A percentile compares a stretch with the other conserved stretches of the same genome.
Evolutionary conservation across 2,888 invertebrate genomes (phyloP).

Genomic region (Sclerodermus sp.): DNA sequence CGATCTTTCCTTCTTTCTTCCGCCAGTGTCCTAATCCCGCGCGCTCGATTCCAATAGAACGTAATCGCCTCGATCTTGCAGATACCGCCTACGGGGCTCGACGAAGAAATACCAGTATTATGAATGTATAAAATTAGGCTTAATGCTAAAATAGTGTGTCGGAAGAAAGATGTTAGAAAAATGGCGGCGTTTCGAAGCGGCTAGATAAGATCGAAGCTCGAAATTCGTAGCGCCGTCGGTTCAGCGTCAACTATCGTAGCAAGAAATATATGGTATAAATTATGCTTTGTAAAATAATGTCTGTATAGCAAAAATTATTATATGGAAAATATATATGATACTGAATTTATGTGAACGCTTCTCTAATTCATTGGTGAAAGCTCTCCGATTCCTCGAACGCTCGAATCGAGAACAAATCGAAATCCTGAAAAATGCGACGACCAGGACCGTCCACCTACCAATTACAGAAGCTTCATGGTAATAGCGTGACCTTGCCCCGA

Average conservation of each 20-base stretch:
- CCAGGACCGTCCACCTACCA: too few species aligned
- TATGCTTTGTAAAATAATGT: slow-evolving; percentile 58
- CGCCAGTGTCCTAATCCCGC: too few species aligned
- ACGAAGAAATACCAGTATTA: slow-evolving; percentile 56
- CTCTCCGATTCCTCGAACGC: too few species aligned
- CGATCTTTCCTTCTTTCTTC: too few species aligned
- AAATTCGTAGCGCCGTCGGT: slow-evolving; percentile 30
- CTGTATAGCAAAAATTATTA: slow-evolving; percentile 58
- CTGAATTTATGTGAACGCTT: slow-evolving; percentile 48
- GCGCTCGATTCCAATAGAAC: too few species aligned
- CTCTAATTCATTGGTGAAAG: slow-evolving; percentile 4
- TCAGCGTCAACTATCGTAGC: slow-evolving; percentile 42
- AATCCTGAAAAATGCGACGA: too few species aligned
- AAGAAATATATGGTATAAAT: slow-evolving; percentile 43
- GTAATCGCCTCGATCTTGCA: slow-evolving; percentile 23
- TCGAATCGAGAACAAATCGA: too few species aligned
- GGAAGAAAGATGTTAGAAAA: slow-evolving; percentile 10
- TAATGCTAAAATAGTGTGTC: slow-evolving; percentile 11
- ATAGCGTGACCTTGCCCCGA: too few species aligned
- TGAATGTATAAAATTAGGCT: slow-evolving; percentile 53
- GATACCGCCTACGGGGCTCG: slow-evolving; percentile 32
- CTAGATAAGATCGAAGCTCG: slow-evolving; percentile 11
- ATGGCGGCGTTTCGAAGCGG: slow-evolving; percentile 5
- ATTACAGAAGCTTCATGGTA: too few species aligned
- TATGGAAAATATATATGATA: slow-evolving; percentile 59